Conservation (phyloP, 2,888 invertebrate genomes). For the Diplolepis rosae region DNA sequence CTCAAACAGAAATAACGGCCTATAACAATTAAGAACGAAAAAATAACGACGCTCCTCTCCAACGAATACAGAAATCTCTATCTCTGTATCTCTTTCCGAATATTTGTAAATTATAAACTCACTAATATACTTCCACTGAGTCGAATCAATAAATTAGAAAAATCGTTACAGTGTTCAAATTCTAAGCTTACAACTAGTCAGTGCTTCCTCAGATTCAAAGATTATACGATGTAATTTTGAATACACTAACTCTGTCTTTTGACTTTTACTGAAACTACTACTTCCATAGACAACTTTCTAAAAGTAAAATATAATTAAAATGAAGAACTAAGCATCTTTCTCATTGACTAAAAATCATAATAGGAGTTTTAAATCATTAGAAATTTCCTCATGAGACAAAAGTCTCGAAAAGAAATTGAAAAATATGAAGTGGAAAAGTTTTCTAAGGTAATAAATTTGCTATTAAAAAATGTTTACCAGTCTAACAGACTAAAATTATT, state of each 20-base stretch:
- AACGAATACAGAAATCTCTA: constrained; percentile 12
- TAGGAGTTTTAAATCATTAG: background rate
- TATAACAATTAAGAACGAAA: background rate
- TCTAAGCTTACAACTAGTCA: constrained; percentile 19
- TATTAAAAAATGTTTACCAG: background rate
- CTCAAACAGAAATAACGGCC: constrained; percentile 19
- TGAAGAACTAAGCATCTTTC: background rate
- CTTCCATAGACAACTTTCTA: background rate
- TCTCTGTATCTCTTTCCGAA: background rate
- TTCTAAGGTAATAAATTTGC: constrained; percentile 2
- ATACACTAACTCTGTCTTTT: background rate
- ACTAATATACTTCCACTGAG: background rate
- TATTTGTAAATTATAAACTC: background rate
- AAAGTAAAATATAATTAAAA: too few relatives aligned
- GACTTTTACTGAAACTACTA: background rate
- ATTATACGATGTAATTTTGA: too few relatives aligned
- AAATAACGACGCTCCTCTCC: constrained; percentile 16
- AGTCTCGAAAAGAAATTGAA: background rate
- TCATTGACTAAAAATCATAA: background rate
- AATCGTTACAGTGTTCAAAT: constrained; percentile 12
- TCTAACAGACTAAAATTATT: background rate
- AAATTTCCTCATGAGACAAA: background rate
- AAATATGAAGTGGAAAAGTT: background rate
- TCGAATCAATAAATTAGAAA: background rate
- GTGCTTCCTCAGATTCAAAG: constrained; percentile 25